These are phyloP conservation scores for Eretmochelys imbricata DNA, from an alignment of 2,113 vertebrate species.

Conservation along the genomic window DNA sequence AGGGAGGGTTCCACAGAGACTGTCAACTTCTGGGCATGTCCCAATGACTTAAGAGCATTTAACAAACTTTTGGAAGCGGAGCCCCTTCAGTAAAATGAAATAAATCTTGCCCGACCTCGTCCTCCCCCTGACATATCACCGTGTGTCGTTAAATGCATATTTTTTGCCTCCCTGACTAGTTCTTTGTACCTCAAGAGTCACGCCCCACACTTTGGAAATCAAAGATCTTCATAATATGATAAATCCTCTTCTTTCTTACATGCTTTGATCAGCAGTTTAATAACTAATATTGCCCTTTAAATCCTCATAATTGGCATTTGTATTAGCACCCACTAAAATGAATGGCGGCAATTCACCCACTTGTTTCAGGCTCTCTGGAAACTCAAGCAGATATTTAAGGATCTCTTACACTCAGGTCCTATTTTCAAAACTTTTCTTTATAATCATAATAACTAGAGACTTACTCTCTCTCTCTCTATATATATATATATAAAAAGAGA, in stretches of 20 bases:
- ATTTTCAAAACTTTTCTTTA: neutral
- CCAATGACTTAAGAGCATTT: neutral
- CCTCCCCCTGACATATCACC: rapidly evolving
- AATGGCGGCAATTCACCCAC: neutral
- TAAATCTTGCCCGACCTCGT: neutral
- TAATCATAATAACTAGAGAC: neutral
- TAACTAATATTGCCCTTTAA: neutral
- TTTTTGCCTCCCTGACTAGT: neutral
- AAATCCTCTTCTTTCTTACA: neutral
- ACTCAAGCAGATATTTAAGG: neutral
- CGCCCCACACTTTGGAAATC: neutral
- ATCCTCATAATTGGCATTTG: neutral
- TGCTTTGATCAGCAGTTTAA: neutral
- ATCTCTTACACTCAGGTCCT: neutral
- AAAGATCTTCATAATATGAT: neutral
- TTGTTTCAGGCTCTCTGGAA: neutral
- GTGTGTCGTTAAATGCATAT: neutral
- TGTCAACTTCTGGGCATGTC: too few relatives aligned
- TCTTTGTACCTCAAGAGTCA: neutral
- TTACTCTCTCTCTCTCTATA: neutral
- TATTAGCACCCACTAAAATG: neutral
- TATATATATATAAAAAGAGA: too few relatives aligned
- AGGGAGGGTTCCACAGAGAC: too few relatives aligned
- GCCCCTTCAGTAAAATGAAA: neutral
- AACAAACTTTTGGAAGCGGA: neutral